A percentile compares a stretch with the other conserved stretches of the same genome.
These are phyloP conservation scores for Meriones psammophilus DNA, from an alignment of 2,797 vertebrate species.

Conservation along the genomic window DNA sequence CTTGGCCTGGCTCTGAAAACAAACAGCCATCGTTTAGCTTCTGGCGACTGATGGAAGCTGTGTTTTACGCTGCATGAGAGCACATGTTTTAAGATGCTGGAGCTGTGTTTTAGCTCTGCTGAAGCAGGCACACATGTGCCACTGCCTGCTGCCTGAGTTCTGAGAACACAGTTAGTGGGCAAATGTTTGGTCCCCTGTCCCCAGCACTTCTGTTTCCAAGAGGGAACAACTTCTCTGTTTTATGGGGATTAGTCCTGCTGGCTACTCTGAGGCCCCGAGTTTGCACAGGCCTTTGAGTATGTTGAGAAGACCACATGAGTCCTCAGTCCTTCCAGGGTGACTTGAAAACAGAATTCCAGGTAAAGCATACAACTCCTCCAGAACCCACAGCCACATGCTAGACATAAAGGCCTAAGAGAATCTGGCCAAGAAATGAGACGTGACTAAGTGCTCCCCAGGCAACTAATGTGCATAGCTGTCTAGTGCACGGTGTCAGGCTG, in stretches of 20 bases:
- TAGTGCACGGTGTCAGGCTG: too few relatives aligned
- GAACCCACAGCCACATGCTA: background rate
- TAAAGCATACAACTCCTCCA: background rate
- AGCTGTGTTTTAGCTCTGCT: background rate
- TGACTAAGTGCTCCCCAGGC: background rate
- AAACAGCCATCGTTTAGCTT: constrained; percentile 70
- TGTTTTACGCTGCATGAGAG: background rate
- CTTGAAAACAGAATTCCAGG: background rate
- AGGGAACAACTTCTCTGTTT: background rate
- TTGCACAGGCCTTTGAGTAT: background rate
- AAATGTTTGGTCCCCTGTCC: background rate
- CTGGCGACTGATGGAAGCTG: constrained; percentile 34
- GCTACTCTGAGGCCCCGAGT: background rate
- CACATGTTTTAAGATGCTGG: background rate
- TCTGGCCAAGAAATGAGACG: background rate
- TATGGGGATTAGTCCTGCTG: background rate
- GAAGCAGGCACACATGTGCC: background rate
- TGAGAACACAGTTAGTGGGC: background rate
- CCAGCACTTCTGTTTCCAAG: background rate
- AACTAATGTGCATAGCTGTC: background rate
- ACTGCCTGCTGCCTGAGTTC: background rate
- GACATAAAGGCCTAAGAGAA: background rate
- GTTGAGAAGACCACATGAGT: background rate
- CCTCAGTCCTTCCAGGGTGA: background rate
- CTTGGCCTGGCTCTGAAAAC: constrained; percentile 95